Conservation (phyloP, 2,888 invertebrate genomes). For the Metallyticus violacea region DNA sequence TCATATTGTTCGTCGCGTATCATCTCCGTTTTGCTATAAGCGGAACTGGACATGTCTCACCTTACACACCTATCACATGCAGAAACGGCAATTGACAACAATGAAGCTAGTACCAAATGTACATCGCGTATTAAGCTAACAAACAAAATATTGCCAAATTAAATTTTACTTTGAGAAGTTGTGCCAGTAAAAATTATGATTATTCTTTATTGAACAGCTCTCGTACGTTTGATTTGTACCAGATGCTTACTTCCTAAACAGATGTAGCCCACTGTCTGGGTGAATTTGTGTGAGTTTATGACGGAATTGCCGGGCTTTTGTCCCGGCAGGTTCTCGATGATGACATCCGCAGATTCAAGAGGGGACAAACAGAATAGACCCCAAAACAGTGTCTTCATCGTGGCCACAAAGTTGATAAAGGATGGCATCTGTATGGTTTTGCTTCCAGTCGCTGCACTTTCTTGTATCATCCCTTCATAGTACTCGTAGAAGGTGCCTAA, state of each 20-base stretch:
- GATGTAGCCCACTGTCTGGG: slow-evolving; percentile 65
- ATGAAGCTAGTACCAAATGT: no score
- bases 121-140: no score
- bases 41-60: no score
- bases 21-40: no score
- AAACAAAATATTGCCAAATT: no score
- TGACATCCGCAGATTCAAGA: slow-evolving; percentile 61
- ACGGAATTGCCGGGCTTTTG: slow-evolving; percentile 47
- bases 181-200: no score
- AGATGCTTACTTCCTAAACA: slow-evolving; percentile 54
- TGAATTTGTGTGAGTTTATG: slow-evolving; percentile 58
- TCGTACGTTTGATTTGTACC: no score
- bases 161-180: no score
- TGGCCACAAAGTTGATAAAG: slow-evolving; percentile 57
- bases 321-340: slow-evolving; percentile 58
- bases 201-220: no score
- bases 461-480: slow-evolving; percentile 61
- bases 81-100: no score
- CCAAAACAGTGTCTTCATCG: slow-evolving; percentile 67
- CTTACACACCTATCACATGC: no score
- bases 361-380: slow-evolving; percentile 66
- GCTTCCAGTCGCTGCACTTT: slow-evolving; percentile 55
- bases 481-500: slow-evolving; percentile 60
- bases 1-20: no score
- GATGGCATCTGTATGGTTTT: slow-evolving; percentile 58